phyloP scores from a whole-genome alignment of 37 sponge, comb jelly and placozoan genomes.

The Diacarnus erythraeanus region DNA sequence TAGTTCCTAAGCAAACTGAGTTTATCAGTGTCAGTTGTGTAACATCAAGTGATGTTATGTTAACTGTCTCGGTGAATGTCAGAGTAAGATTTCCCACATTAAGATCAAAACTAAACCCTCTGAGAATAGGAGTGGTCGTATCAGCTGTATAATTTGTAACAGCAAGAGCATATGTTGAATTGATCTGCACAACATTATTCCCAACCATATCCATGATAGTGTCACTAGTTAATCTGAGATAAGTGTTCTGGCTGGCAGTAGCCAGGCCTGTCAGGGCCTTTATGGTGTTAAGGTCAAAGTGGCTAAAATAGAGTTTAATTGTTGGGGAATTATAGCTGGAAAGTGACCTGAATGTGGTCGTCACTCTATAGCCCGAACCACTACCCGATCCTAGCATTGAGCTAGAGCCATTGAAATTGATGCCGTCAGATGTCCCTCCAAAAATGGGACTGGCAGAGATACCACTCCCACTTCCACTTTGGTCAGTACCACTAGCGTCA shows the following conservation, averaged over 20 bases:
- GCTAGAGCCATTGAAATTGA: background rate
- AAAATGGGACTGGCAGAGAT: background rate
- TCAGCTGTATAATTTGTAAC: slow-evolving; percentile 49
- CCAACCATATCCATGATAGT: slow-evolving; percentile 76
- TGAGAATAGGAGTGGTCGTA: slow-evolving; percentile 49
- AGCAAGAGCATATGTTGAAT: background rate
- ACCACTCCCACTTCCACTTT: slow-evolving; percentile 40
- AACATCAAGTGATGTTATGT: slow-evolving; percentile 77
- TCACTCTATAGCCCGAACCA: background rate
- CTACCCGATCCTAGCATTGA: background rate
- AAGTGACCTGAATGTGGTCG: slow-evolving; percentile 22
- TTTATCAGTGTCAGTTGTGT: slow-evolving; percentile 64
- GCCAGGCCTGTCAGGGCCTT: slow-evolving; percentile 72
- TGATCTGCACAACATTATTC: slow-evolving; percentile 51
- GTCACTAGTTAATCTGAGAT: slow-evolving; percentile 51
- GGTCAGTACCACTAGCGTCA: slow-evolving; percentile 25
- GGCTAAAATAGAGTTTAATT: slow-evolving; percentile 56
- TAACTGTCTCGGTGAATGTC: slow-evolving; percentile 89
- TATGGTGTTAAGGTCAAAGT: slow-evolving; percentile 74
- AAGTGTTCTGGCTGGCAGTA: slow-evolving; percentile 32
- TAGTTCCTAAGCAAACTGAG: slow-evolving; percentile 16
- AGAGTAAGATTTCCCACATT: slow-evolving; percentile 78
- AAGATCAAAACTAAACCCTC: slow-evolving; percentile 73
- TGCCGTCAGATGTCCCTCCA: slow-evolving; percentile 4
- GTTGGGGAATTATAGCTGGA: slow-evolving; percentile 48